These are phyloP conservation scores for Bombus waltoni DNA, from an alignment of 1,140 invertebrate species.

Conservation along the genomic window DNA sequence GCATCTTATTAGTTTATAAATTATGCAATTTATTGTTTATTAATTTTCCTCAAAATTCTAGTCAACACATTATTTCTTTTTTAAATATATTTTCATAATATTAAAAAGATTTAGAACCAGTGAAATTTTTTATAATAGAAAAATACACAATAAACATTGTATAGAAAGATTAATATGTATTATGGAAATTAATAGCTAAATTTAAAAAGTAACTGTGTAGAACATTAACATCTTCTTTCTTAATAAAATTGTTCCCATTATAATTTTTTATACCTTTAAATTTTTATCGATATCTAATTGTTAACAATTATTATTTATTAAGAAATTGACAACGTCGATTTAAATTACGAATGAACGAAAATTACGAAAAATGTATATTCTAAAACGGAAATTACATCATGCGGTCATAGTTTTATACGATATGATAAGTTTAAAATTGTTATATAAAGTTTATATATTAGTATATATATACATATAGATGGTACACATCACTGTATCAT, in stretches of 20 bases:
- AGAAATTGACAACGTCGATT: not conserved
- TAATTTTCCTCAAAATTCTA: constrained; percentile 23
- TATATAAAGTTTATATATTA: not conserved
- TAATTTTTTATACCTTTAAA: not conserved
- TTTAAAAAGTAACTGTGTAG: not conserved
- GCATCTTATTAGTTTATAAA: not conserved
- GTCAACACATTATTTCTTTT: constrained; percentile 16
- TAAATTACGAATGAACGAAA: too few relatives aligned
- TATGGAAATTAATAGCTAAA: not conserved
- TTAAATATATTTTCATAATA: constrained; percentile 7
- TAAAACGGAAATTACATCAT: not conserved
- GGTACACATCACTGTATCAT: not conserved
- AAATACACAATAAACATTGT: not conserved
- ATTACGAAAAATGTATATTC: not conserved
- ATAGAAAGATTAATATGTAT: not conserved
- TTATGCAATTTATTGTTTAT: constrained; percentile 1
- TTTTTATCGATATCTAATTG: not conserved
- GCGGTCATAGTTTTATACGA: not conserved
- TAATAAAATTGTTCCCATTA: too few relatives aligned
- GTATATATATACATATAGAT: not conserved
- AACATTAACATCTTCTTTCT: not conserved
- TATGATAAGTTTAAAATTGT: not conserved
- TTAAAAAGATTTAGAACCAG: not conserved
- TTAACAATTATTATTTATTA: not conserved
- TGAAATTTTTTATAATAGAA: not conserved